Evolutionary conservation across 2,888 invertebrate genomes (phyloP).

Genomic region (Timema podura): DNA sequence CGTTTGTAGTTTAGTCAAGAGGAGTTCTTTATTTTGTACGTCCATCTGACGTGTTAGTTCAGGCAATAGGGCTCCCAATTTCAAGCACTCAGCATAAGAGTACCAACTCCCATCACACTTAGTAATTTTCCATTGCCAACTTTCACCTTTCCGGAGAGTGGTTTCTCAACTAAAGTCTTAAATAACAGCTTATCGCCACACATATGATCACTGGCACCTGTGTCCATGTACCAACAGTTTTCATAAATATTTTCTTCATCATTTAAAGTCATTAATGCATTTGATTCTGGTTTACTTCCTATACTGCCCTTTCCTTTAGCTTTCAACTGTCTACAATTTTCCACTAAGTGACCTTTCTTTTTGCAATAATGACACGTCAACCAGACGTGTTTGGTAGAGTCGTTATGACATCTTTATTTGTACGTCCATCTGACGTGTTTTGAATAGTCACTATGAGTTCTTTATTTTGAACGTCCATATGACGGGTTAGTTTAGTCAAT

Average conservation of each 20-base stretch:
- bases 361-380: background rate
- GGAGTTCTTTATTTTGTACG: no score
- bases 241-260: background rate
- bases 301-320: background rate
- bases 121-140: background rate
- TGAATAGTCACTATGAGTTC: no score
- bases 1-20: no score
- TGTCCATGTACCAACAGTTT: conserved; percentile 1
- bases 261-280: background rate
- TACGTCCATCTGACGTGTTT: no score
- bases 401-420: no score
- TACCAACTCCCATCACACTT: background rate
- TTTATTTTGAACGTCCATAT: no score
- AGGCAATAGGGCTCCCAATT: no score
- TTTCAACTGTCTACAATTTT: background rate
- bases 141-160: background rate
- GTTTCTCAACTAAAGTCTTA: background rate
- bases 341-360: background rate
- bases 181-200: background rate
- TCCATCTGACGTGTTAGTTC: no score
- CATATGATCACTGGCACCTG: background rate
- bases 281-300: background rate
- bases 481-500: no score
- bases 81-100: background rate
- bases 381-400: no score